Base-by-base conservation (phyloP, 2,797 vertebrate genomes). In the Argya squamiceps region DNA sequence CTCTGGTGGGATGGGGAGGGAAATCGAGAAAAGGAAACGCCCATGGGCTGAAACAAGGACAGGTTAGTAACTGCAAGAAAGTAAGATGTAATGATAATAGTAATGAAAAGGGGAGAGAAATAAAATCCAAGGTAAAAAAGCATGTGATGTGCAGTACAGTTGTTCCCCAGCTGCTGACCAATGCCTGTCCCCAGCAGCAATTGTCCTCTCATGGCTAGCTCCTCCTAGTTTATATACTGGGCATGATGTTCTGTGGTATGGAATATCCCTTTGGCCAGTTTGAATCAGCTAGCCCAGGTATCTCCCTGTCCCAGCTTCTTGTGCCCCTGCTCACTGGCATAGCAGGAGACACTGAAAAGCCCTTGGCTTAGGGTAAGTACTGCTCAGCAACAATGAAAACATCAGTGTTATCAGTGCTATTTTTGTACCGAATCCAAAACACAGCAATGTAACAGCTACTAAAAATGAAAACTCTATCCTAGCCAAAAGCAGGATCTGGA, bases 11-110 rank as follows among this genome's bases (percentile, higher is more conserved):
- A 41, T 67, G 32, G 30, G 27, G 53, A 60, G 13, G 19, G 68
- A 60, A 43, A 15, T 1, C 0, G 0, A 19, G 16, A 41, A 79
- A 49, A 65, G 27, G 20, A 60, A 29, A 60, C 60, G 21, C 22
- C 9, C 15, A 24, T 29, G 16, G 27, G 13, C 24, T 53, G 67
- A 41, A 73, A 43, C 37, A 53, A 60, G 39, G 39, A 21, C 16
- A n/a, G 46, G 15, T 32, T 59, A 53, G 27, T n/a, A 29, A 73
- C 5, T 53, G 34, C 58, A 53, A 24, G 41, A 41, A 47, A 52
- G 30, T 59, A 21, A 53, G 84, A 79, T n/a, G 20, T 67, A n/a
- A 34, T 49, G 11, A 18, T n/a, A 49, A 30, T 34, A 44, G 5
- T n/a, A 44, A 29, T 32, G 32, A 37, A 26, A 60, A 73, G 9